Percentiles rank a stretch among this genome's conserved stretches.
Evolutionary conservation across 2,113 vertebrate genomes (phyloP).

Genomic region (Tachycineta bicolor): DNA sequence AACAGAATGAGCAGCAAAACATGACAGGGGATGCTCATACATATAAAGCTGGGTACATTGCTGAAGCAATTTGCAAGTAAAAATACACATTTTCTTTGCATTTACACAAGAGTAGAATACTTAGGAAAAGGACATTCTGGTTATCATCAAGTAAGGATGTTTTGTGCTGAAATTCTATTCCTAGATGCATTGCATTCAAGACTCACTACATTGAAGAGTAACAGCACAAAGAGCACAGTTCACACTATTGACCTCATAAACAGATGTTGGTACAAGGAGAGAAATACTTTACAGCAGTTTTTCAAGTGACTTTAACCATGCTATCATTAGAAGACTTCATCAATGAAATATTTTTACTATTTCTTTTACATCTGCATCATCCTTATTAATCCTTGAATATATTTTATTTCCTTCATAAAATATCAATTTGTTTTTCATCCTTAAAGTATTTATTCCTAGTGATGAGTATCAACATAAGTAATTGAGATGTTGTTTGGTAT

Average conservation of each 20-base stretch:
- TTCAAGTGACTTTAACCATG: neutral
- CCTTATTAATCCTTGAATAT: neutral
- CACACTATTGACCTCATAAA: conserved; percentile 15
- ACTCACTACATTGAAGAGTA: neutral
- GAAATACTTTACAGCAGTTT: neutral
- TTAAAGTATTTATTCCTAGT: neutral
- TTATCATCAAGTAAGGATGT: neutral
- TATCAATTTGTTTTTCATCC: neutral
- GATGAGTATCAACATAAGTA: neutral
- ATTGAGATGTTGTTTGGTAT: neutral
- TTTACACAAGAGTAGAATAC: neutral
- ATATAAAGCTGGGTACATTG: conserved; percentile 3
- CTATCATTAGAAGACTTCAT: neutral
- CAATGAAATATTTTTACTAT: neutral
- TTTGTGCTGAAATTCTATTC: conserved; percentile 39
- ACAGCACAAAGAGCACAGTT: neutral
- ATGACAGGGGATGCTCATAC: conserved; percentile 1
- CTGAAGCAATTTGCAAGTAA: conserved; percentile 44
- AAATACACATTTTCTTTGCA: neutral
- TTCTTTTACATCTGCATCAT: neutral
- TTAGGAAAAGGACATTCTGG: conserved; percentile 28
- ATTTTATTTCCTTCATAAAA: neutral
- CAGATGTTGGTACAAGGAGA: neutral
- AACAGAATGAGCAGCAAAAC: conserved; percentile 40
- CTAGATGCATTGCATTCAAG: neutral